phyloP scores from a whole-genome alignment of 2,888 invertebrate genomes.

The Eremobia ochroleuca region DNA sequence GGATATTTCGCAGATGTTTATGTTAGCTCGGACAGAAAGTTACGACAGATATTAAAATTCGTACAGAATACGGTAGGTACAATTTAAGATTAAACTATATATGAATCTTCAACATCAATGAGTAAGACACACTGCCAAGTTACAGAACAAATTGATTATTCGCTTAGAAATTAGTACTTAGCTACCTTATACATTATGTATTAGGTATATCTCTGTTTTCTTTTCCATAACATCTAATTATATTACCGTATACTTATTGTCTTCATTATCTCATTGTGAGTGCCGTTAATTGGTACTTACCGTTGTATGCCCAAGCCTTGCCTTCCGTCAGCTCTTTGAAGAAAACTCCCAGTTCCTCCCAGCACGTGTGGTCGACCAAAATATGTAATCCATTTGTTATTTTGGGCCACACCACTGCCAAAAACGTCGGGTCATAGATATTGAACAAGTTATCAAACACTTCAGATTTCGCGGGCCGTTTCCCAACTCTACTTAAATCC shows the following conservation, averaged over 20 bases:
- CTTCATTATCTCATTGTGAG: conserved; percentile 37
- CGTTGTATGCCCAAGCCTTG: conserved; percentile 88
- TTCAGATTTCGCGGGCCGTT: conserved; percentile 72
- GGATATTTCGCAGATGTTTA: background rate
- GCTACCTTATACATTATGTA: conserved; percentile 34
- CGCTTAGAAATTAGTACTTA: conserved; percentile 18
- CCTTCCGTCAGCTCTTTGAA: conserved; percentile 85
- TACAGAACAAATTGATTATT: background rate
- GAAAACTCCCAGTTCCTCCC: conserved; percentile 84
- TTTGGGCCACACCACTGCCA: conserved; percentile 87
- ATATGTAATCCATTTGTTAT: conserved; percentile 84
- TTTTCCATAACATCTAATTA: conserved; percentile 43
- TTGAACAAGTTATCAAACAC: conserved; percentile 84
- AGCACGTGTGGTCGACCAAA: conserved; percentile 83
- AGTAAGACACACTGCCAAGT: background rate
- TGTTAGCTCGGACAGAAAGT: background rate
- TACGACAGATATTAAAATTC: background rate
- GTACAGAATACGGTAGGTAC: background rate
- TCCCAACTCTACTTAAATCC: conserved; percentile 69
- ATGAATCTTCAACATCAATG: background rate
- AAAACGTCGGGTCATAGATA: conserved; percentile 86
- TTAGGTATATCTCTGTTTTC: conserved; percentile 33
- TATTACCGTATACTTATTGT: conserved; percentile 38
- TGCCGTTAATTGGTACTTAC: conserved; percentile 78
- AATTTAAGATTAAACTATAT: background rate